Conservation (phyloP, 2,888 invertebrate genomes). For the Sphaerophoria rueppellii region DNA sequence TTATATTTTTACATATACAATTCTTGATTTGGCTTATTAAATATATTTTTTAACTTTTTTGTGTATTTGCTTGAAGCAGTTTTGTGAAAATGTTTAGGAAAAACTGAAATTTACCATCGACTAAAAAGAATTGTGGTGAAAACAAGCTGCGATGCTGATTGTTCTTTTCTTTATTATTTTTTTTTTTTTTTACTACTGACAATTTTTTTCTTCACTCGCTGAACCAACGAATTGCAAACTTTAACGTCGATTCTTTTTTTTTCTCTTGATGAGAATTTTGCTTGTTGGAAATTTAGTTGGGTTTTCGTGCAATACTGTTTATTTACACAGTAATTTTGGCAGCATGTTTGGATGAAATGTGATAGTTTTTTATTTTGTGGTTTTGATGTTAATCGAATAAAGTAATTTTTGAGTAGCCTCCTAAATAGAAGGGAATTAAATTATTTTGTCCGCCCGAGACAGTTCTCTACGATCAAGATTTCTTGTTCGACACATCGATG, state of each 20-base stretch:
- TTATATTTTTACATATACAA: constrained; percentile 46
- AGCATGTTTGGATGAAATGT: constrained; percentile 44
- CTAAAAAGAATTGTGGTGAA: constrained; percentile 50
- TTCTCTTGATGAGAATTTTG: constrained; percentile 32
- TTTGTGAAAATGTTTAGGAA: constrained; percentile 14
- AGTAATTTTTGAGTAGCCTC: constrained; percentile 50
- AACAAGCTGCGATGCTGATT: constrained; percentile 61
- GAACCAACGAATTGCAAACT: constrained; percentile 53
- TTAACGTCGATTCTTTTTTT: constrained; percentile 48
- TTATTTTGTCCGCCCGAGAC: constrained; percentile 71
- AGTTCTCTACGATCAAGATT: constrained; percentile 67
- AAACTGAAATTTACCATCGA: constrained; percentile 31
- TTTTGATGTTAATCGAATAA: constrained; percentile 47
- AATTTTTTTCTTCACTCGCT: constrained; percentile 67
- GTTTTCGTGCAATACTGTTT: constrained; percentile 18
- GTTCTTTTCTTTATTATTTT: constrained; percentile 39
- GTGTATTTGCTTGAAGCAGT: constrained; percentile 21
- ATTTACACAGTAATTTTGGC: constrained; percentile 35
- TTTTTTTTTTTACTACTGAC: constrained; percentile 39
- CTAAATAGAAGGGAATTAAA: constrained; percentile 53
- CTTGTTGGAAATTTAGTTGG: constrained; percentile 9
- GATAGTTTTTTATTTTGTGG: constrained; percentile 20
- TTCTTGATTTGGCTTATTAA: constrained; percentile 45
- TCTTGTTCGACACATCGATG: constrained; percentile 69
- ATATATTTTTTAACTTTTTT: constrained; percentile 46